Conservation (phyloP, 2,888 invertebrate genomes). For the Meganola albula region DNA sequence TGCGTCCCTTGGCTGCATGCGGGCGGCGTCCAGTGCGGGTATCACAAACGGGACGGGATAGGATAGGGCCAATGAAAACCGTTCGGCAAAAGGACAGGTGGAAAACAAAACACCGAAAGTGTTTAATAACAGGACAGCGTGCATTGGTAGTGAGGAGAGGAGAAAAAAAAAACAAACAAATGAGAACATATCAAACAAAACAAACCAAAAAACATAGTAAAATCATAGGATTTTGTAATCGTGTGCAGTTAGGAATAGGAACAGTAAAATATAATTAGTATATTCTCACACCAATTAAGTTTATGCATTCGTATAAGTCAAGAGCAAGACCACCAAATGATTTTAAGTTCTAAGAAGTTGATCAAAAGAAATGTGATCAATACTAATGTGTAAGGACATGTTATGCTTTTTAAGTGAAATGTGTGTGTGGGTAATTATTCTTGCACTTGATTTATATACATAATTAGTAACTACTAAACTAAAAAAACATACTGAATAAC, state of each 20-base stretch:
- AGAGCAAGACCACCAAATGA: constrained; percentile 52
- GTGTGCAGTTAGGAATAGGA: constrained; percentile 73
- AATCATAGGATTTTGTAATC: constrained; percentile 45
- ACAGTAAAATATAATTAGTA: constrained; percentile 69
- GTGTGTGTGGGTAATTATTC: constrained; percentile 10
- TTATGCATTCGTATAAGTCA: constrained; percentile 53
- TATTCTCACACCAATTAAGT: constrained; percentile 66
- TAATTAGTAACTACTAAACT: constrained; percentile 48
- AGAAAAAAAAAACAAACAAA: constrained; percentile 74
- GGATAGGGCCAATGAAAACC: constrained; percentile 59
- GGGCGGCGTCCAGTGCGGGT: constrained; percentile 75
- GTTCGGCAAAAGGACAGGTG: constrained; percentile 57
- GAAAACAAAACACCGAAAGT: constrained; percentile 63
- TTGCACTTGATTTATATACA: constrained; percentile 60
- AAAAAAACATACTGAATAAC: constrained; percentile 41
- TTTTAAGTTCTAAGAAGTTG: background rate
- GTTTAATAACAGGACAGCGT: constrained; percentile 67
- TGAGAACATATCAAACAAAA: constrained; percentile 73
- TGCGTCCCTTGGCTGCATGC: constrained; percentile 98
- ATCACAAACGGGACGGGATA: constrained; percentile 48
- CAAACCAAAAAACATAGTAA: constrained; percentile 59
- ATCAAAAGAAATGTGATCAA: background rate
- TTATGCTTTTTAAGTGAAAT: background rate
- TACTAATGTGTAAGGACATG: background rate
- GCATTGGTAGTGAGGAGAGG: constrained; percentile 68